Conservation (phyloP, 2,888 invertebrate genomes). For the Parnassius glacialis region DNA sequence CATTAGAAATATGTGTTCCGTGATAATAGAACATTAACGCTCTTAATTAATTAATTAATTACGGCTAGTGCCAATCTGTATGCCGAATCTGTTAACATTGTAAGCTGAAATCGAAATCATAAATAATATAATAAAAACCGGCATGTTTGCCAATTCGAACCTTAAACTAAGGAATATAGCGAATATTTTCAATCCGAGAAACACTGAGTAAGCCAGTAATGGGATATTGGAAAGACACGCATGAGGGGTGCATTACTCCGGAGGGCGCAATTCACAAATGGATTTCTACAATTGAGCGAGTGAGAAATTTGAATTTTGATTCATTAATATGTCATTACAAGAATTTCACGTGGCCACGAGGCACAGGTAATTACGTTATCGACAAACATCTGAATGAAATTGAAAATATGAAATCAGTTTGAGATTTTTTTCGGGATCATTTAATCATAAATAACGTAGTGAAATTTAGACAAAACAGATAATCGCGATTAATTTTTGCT, state of each 20-base stretch:
- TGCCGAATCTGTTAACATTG: not conserved
- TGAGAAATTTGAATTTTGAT: constrained; percentile 2
- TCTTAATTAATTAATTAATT: too few species aligned
- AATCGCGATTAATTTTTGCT: too few species aligned
- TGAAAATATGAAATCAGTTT: too few species aligned
- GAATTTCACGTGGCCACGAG: too few species aligned
- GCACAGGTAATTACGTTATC: too few species aligned
- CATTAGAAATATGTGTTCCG: too few species aligned
- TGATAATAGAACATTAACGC: too few species aligned
- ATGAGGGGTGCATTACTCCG: constrained; percentile 10
- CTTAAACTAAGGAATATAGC: not conserved
- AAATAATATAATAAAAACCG: not conserved
- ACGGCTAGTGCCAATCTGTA: too few species aligned
- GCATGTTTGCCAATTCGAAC: not conserved
- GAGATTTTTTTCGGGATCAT: too few species aligned
- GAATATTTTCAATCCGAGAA: constrained; percentile 4
- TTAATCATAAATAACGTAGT: too few species aligned
- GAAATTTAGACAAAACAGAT: too few species aligned
- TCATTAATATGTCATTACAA: not conserved
- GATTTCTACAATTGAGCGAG: constrained; percentile 11
- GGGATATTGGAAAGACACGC: not conserved
- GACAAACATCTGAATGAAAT: too few species aligned
- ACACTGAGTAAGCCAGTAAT: not conserved
- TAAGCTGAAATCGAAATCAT: not conserved
- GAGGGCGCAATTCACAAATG: constrained; percentile 6